Conservation (phyloP, 2,113 vertebrate genomes). For the Eupsittula cactorum region DNA sequence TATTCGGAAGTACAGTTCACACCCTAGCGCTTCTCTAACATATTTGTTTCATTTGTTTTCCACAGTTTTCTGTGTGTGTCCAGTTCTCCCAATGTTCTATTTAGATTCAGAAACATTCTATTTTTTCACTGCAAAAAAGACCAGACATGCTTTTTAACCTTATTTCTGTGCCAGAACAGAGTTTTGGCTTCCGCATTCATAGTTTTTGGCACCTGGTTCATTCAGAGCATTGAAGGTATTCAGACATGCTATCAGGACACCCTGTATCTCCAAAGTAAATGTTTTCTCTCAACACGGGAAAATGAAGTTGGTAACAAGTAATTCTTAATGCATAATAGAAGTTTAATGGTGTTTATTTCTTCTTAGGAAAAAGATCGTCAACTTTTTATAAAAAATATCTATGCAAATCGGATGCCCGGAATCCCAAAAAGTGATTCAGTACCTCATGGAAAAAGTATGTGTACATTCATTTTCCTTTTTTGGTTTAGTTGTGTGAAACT, state of each 20-base stretch:
- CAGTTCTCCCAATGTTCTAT: not conserved
- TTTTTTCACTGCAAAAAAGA: not conserved
- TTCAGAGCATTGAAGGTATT: not conserved
- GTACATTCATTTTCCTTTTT: not conserved
- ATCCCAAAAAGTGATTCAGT: constrained; percentile 23
- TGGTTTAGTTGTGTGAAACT: not conserved
- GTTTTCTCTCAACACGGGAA: not conserved
- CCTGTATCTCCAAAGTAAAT: not conserved
- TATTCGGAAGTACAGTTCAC: not conserved
- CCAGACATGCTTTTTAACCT: not conserved
- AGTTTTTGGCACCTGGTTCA: not conserved
- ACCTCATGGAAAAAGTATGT: constrained; percentile 43
- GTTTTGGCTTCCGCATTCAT: not conserved
- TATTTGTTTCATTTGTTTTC: not conserved
- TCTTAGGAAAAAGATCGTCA: constrained; percentile 76
- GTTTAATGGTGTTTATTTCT: not conserved
- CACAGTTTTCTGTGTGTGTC: not conserved
- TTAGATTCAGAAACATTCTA: not conserved
- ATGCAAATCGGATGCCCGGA: constrained; percentile 71
- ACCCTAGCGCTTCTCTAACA: not conserved
- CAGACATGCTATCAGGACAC: not conserved
- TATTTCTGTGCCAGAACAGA: not conserved
- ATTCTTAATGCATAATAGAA: not conserved
- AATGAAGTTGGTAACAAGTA: not conserved
- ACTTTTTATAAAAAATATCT: constrained; percentile 78